Evolutionary conservation across 2,888 invertebrate genomes (phyloP).

Genomic region (Drosophila quinaria): DNA sequence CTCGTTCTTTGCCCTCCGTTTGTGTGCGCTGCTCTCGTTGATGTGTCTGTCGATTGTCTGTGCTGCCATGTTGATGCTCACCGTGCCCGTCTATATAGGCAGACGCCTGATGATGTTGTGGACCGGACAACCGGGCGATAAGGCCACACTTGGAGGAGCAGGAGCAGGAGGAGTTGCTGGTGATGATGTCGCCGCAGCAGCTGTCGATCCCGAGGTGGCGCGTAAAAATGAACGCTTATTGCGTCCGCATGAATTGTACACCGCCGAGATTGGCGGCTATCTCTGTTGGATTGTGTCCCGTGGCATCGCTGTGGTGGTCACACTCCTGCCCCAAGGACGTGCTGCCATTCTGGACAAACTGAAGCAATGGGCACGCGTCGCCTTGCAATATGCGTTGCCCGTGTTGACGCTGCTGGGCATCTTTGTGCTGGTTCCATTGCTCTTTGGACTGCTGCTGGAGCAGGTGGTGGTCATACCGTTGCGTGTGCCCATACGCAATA

Average conservation of each 20-base stretch:
- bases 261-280: conserved; percentile 96
- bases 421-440: conserved; percentile 95
- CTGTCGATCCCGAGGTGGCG: conserved; percentile 54
- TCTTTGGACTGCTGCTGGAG: conserved; percentile 96
- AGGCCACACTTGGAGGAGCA: neutral
- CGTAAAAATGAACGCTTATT: conserved; percentile 84
- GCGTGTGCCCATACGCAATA: conserved; percentile 95
- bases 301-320: conserved; percentile 92
- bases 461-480: conserved; percentile 96
- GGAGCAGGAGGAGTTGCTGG: conserved; percentile 18
- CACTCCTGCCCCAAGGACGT: conserved; percentile 96
- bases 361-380: conserved; percentile 91
- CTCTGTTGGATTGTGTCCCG: conserved; percentile 97
- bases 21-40: conserved; percentile 89
- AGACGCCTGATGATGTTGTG: conserved; percentile 95
- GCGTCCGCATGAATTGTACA: conserved; percentile 97
- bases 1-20: conserved; percentile 91
- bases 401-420: conserved; percentile 89
- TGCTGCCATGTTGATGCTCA: conserved; percentile 92
- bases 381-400: conserved; percentile 91
- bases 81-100: conserved; percentile 96
- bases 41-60: conserved; percentile 94
- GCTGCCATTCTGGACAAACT: conserved; percentile 90
- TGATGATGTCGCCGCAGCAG: neutral
- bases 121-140: conserved; percentile 80